Percentiles rank a stretch among this genome's conserved stretches.
Conservation (phyloP, 2,888 invertebrate species). For the Rotaria macrura region DNA sequence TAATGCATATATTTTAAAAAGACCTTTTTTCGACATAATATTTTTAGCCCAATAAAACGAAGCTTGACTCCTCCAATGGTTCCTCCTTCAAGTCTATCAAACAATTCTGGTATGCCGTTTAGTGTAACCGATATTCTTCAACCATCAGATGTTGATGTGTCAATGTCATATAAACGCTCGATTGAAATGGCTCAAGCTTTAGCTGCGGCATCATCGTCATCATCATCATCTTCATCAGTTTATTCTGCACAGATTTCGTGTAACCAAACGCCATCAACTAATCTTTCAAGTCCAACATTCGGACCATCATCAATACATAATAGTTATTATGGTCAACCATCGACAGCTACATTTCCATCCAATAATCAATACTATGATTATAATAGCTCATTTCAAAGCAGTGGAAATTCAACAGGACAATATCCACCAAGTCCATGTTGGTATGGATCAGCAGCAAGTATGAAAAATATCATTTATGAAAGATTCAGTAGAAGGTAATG, state of each 20-base stretch:
- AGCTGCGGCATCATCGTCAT: not conserved
- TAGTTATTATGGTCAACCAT: not conserved
- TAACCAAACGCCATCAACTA: not conserved
- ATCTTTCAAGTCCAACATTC: not conserved
- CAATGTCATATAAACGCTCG: not conserved
- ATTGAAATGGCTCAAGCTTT: not conserved
- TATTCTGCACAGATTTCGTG: not conserved
- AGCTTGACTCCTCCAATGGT: not conserved
- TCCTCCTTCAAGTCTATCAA: not conserved
- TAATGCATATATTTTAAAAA: too few species aligned
- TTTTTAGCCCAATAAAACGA: not conserved
- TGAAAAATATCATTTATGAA: not conserved
- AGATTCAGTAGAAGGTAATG: not conserved
- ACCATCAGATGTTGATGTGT: not conserved
- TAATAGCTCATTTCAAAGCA: not conserved
- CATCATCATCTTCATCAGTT: not conserved
- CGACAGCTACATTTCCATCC: not conserved
- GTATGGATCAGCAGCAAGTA: slow-evolving; percentile 20
- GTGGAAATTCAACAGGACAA: too few species aligned
- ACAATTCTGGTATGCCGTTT: not conserved
- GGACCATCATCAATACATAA: not conserved
- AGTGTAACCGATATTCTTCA: slow-evolving; percentile 22
- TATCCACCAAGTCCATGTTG: not conserved
- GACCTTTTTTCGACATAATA: too few species aligned
- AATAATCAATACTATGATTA: not conserved